Evolutionary conservation across 2,888 invertebrate species (phyloP).

Genomic region (Petrolisthes manimaculis): DNA sequence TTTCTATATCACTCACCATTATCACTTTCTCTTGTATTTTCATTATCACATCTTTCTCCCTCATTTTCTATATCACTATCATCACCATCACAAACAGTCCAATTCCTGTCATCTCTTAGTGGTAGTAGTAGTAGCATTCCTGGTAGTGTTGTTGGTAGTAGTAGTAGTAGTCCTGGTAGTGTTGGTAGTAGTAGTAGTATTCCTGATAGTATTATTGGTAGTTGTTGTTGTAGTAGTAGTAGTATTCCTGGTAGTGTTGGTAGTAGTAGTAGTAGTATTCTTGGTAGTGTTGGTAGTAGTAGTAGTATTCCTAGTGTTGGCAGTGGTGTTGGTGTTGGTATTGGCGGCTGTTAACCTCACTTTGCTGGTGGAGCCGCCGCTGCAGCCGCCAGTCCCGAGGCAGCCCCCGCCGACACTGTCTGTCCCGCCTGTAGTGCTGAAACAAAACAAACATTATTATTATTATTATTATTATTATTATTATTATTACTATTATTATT

Average conservation of each 20-base stretch:
- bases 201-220: not conserved
- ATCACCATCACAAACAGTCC: no score
- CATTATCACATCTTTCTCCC: no score
- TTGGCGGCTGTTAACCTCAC: constrained; percentile 28
- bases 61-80: no score
- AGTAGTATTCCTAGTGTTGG: not conserved
- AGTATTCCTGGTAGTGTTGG: not conserved
- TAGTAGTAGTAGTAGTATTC: not conserved
- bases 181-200: no score
- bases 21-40: no score
- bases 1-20: no score
- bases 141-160: no score
- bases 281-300: not conserved
- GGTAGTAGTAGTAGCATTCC: no score
- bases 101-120: no score
- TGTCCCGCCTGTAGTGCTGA: constrained; percentile 46
- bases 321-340: not conserved
- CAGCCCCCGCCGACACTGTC: constrained; percentile 45
- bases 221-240: constrained; percentile 1
- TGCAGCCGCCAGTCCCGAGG: constrained; percentile 54
- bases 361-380: constrained; percentile 56
- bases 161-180: no score
- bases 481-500: no score
- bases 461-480: no score
- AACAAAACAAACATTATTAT: not conserved